Conservation (phyloP, 1,140 invertebrate species). For the Halictus rubicundus region DNA sequence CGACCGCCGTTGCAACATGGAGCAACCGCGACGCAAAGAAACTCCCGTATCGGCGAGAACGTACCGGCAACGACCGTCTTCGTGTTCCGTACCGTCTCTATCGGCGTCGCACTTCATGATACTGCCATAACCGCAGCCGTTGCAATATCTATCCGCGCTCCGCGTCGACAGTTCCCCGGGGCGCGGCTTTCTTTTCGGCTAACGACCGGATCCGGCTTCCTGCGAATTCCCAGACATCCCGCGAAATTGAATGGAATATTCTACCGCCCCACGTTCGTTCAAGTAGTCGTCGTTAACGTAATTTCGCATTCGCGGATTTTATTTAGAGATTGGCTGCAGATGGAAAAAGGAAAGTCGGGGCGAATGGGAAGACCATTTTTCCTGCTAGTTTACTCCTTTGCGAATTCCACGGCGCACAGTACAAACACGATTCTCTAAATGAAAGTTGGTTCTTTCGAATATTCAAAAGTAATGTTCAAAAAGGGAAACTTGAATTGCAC, state of each 20-base stretch:
- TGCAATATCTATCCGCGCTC: slow-evolving; percentile 51
- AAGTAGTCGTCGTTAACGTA: not conserved
- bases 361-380: too few relatives aligned
- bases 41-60: too few relatives aligned
- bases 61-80: too few relatives aligned
- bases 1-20: not conserved
- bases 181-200: not conserved
- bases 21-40: not conserved
- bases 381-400: too few relatives aligned
- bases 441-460: too few relatives aligned
- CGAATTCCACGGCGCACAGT: too few relatives aligned
- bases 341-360: too few relatives aligned
- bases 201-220: not conserved
- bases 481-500: too few relatives aligned
- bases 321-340: too few relatives aligned
- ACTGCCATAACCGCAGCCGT: slow-evolving; percentile 50
- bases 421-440: too few relatives aligned
- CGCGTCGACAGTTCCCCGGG: slow-evolving; percentile 25
- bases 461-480: too few relatives aligned
- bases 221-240: not conserved
- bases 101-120: slow-evolving; percentile 33
- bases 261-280: not conserved
- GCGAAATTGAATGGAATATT: not conserved
- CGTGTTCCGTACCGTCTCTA: slow-evolving; percentile 28
- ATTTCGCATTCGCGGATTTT: not conserved